phyloP scores from a whole-genome alignment of 2,113 vertebrate species.

The Numenius arquata region DNA sequence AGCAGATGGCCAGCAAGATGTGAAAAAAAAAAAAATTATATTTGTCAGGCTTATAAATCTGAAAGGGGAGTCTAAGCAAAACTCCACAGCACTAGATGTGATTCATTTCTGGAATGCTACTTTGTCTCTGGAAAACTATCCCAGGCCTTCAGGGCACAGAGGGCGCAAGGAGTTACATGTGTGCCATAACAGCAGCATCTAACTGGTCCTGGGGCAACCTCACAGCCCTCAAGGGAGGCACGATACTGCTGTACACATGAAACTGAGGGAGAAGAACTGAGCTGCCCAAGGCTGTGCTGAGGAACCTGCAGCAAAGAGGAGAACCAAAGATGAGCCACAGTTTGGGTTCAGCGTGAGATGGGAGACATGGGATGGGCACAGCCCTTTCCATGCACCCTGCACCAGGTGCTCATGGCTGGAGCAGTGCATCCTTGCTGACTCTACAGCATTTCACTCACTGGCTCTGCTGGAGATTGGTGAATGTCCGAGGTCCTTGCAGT shows the following conservation, averaged over 20 bases:
- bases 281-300: background rate
- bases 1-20: slow-evolving; percentile 60
- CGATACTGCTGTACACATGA: rapidly evolving
- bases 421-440: background rate
- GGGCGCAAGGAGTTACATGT: background rate
- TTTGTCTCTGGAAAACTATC: background rate
- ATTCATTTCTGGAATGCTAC: background rate
- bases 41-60: slow-evolving; percentile 38
- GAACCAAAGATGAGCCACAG: background rate
- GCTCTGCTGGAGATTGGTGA: background rate
- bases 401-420: background rate
- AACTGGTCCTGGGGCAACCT: background rate
- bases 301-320: background rate
- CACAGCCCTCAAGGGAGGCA: background rate
- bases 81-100: background rate
- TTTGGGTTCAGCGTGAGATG: background rate
- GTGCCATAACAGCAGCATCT: background rate
- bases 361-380: background rate
- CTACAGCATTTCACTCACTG: background rate
- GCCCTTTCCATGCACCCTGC: background rate
- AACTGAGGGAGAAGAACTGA: background rate
- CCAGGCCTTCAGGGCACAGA: background rate
- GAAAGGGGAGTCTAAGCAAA: background rate
- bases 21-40: background rate
- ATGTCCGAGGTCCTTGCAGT: background rate